Percentiles rank a stretch among this genome's conserved stretches.
Evolutionary conservation across 2,113 vertebrate species (phyloP).

Genomic region (Pandion haliaetus): DNA sequence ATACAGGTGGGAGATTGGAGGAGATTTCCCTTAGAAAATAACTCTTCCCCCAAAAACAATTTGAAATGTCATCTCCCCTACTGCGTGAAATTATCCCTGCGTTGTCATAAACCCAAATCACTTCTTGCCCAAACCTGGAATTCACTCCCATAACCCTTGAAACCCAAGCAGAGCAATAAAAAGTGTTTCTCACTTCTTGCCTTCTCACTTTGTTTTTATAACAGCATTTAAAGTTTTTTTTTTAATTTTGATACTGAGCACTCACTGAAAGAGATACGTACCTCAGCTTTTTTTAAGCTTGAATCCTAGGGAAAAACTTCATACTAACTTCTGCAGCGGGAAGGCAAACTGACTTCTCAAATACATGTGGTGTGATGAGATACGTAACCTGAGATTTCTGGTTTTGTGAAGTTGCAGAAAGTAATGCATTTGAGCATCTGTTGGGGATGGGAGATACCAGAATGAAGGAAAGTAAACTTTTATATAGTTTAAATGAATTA

Average conservation of each 20-base stretch:
- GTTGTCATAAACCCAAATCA: neutral
- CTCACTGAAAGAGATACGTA: neutral
- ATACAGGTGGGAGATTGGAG: neutral
- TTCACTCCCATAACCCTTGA: neutral
- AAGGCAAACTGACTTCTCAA: neutral
- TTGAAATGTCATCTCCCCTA: neutral
- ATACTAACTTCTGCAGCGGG: neutral
- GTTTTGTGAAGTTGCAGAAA: neutral
- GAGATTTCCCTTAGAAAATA: neutral
- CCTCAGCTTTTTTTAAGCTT: neutral
- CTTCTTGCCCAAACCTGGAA: neutral
- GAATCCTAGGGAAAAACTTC: neutral
- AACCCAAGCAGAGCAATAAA: neutral
- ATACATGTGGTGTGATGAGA: neutral
- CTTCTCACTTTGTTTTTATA: neutral
- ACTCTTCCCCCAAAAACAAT: fast-evolving
- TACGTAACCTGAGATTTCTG: neutral
- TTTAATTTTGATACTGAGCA: neutral
- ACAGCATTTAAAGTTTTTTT: neutral
- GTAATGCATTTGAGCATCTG: neutral
- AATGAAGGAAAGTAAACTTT: neutral
- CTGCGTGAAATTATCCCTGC: neutral
- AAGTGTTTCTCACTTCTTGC: neutral
- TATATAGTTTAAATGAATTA: neutral
- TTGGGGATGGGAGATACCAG: neutral